Base-by-base conservation (phyloP, 1,140 invertebrate species). In the Latrodectus geometricus region DNA sequence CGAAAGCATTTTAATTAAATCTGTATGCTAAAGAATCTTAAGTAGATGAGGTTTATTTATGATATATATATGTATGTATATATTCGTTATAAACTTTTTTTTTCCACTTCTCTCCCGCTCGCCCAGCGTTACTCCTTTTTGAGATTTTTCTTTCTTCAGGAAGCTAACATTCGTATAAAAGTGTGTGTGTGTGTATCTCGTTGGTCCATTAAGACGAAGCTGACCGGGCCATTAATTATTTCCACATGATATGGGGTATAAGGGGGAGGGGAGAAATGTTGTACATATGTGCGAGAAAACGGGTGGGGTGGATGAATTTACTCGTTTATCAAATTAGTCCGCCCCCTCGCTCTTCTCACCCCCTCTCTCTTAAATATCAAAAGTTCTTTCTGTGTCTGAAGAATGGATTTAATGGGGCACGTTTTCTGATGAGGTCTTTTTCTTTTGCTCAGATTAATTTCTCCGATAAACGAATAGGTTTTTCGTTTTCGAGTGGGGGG, bases 1-100 rank as follows among this genome's bases (percentile, higher is more conserved):
- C 83, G 83, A 86, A 86, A 86, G 83, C 83, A 86, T 86, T 86
- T 86, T 86, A 86, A 86, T 86, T 86, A 86, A 86, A 86, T 86
- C 83, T 86, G 83, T 86, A 86, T 86, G 75, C 83, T 78, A 86
- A 86, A 86, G 83, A 86, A 86, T 86, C 83, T 86, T 86, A 86
- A 86, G 83, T 86, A 86, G 83, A 86, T 86, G 83, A 78, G 83
- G 83, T 86, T 86, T 86, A 86, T 86, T 86, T 86, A 86, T 86
- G 83, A 76, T 86, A 86, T 86, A 86, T 86, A 86, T 86, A 77
- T 77, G 73, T 75, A 78, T 70, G 68, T 86, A 70, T 78, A 35
- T 54, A n/a, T 72, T n/a, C 73, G 73, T 76, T 76, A 65, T 65
- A 83, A 74, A 83, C 70, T 73, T 83, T 74, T 83, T 83, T 72